These are phyloP conservation scores for Zaprionus capensis DNA, from an alignment of 1,140 invertebrate species.

Conservation along the genomic window DNA sequence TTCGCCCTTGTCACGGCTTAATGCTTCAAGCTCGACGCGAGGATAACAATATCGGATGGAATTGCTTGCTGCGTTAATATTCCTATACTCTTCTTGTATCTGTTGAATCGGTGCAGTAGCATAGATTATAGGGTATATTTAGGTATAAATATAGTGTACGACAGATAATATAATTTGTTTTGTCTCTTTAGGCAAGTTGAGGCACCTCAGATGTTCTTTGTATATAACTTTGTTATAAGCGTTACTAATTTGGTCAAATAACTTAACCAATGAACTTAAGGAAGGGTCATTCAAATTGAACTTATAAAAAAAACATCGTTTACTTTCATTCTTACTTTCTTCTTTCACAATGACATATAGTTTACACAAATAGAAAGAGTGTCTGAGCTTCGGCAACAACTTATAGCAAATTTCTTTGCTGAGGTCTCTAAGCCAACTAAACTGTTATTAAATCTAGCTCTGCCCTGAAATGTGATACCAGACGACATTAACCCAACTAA, in stretches of 20 bases:
- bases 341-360: no score
- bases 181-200: no score
- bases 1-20: not conserved
- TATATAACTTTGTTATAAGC: no score
- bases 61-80: not conserved
- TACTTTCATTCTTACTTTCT: no score
- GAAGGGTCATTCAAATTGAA: not conserved
- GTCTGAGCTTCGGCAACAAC: not conserved
- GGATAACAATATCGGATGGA: not conserved
- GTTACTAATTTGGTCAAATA: no score
- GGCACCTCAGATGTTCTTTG: no score
- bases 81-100: not conserved
- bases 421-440: not conserved
- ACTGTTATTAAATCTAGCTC: not conserved
- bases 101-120: no score
- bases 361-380: not conserved
- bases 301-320: no score
- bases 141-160: not conserved
- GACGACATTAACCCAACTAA: not conserved
- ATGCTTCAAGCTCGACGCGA: not conserved
- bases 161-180: no score
- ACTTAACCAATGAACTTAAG: not conserved
- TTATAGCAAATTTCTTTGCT: not conserved
- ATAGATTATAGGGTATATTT: not conserved
- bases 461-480: not conserved